Percentiles rank a stretch among this genome's conserved stretches.
phyloP scores from a whole-genome alignment of 1,140 invertebrate species.

The Heterodera schachtii region DNA sequence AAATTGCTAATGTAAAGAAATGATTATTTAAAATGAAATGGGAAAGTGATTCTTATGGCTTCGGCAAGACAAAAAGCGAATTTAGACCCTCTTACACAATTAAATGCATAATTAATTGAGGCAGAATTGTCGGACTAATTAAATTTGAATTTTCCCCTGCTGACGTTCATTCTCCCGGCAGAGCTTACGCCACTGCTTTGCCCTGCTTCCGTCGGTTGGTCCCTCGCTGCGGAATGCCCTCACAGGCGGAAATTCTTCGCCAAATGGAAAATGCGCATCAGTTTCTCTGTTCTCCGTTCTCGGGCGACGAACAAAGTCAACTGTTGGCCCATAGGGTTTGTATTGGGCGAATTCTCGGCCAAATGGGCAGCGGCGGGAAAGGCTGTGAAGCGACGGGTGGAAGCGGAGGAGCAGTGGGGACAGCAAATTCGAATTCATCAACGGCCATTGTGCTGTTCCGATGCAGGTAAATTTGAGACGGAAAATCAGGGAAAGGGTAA shows the following conservation, averaged over 20 bases:
- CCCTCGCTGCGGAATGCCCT: not conserved
- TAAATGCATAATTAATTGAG: too few relatives aligned
- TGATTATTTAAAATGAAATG: too few relatives aligned
- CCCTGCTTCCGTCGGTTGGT: not conserved
- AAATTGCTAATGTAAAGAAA: too few relatives aligned
- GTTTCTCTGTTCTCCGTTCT: slow-evolving; percentile 7
- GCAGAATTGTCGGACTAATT: too few relatives aligned
- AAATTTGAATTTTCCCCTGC: not conserved
- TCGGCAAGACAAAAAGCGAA: too few relatives aligned
- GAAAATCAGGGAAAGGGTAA: too few relatives aligned
- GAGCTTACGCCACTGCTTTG: not conserved
- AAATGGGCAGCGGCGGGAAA: not conserved
- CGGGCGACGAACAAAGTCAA: not conserved
- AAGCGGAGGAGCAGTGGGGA: not conserved
- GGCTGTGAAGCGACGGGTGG: not conserved
- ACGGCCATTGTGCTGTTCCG: not conserved
- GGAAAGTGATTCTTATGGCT: too few relatives aligned
- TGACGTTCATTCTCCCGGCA: not conserved
- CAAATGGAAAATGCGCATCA: slow-evolving; percentile 10
- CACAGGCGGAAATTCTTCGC: slow-evolving; percentile 7
- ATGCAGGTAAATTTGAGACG: slow-evolving; percentile 7
- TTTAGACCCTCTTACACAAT: too few relatives aligned
- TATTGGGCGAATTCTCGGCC: not conserved
- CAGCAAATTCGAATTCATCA: not conserved
- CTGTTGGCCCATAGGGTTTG: not conserved